Conservation (phyloP, 2,888 invertebrate species). For the Aquatica leii region DNA sequence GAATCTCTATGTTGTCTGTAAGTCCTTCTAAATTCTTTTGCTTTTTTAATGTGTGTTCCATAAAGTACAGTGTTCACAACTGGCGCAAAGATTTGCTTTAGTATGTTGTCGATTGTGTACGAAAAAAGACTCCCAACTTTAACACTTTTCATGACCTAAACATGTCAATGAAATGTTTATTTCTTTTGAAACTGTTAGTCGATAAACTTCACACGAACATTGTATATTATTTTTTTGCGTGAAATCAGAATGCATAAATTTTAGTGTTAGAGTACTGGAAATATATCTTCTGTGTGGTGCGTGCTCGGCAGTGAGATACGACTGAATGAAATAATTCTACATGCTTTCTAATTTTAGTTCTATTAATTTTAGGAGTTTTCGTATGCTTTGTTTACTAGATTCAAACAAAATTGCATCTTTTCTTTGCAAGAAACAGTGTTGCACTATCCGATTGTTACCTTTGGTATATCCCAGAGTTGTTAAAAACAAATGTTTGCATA, state of each 20-base stretch:
- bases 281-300: background rate
- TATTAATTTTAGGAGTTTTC: constrained; percentile 1
- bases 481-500: too few relatives aligned
- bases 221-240: too few relatives aligned
- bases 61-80: background rate
- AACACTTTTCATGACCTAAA: too few relatives aligned
- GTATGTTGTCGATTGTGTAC: constrained; percentile 6
- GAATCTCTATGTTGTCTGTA: background rate
- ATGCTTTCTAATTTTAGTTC: background rate
- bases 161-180: background rate
- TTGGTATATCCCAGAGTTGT: too few relatives aligned
- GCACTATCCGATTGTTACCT: too few relatives aligned
- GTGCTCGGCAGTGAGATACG: background rate
- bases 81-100: background rate
- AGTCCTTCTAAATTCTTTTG: background rate
- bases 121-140: background rate
- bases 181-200: background rate
- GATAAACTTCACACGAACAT: background rate
- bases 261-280: background rate
- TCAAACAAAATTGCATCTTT: background rate
- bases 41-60: constrained; percentile 1
- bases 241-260: background rate
- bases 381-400: background rate
- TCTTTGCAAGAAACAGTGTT: too few relatives aligned
- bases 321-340: background rate